A percentile compares a stretch with the other conserved stretches of the same genome.
Conservation (phyloP, 2,888 invertebrate species). For the Pseudeuparius sepicola region DNA sequence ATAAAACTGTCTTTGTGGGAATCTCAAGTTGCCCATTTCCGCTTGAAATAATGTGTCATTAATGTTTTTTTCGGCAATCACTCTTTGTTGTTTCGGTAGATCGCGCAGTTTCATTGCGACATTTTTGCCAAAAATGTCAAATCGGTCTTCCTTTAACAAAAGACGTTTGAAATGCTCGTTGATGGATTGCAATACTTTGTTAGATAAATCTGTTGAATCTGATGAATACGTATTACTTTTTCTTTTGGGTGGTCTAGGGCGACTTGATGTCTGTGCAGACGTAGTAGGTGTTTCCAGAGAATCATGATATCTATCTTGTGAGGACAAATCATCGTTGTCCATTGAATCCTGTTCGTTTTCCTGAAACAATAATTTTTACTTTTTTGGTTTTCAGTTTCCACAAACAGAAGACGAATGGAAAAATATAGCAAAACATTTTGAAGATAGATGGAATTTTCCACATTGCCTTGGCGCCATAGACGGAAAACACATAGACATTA, state of each 20-base stretch:
- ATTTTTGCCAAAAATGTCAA: constrained; percentile 17
- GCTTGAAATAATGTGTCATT: constrained; percentile 19
- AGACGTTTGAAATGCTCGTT: constrained; percentile 10
- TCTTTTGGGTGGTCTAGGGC: constrained; percentile 7
- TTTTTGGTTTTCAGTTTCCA: constrained; percentile 10
- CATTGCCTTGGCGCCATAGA: constrained; percentile 2
- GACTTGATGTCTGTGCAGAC: neutral
- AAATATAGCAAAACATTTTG: constrained; percentile 7
- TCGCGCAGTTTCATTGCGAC: constrained; percentile 19
- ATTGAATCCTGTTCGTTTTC: too few species aligned
- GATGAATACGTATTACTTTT: constrained; percentile 8
- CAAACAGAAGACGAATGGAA: constrained; percentile 3
- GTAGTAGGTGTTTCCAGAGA: constrained; percentile 4
- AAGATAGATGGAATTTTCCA: constrained; percentile 5
- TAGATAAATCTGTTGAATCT: constrained; percentile 7
- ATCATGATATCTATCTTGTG: constrained; percentile 4
- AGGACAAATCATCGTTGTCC: constrained; percentile 4
- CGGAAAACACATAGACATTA: too few species aligned
- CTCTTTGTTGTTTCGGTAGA: constrained; percentile 14
- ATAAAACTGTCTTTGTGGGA: constrained; percentile 6
- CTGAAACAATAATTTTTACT: too few species aligned
- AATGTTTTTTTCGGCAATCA: constrained; percentile 20
- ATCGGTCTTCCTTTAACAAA: constrained; percentile 15
- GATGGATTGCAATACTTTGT: constrained; percentile 11
- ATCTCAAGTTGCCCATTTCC: constrained; percentile 18